A percentile compares a stretch with the other conserved stretches of the same genome.
Evolutionary conservation across 1,140 invertebrate species (phyloP).

Genomic region (Hydropsyche tenuis): DNA sequence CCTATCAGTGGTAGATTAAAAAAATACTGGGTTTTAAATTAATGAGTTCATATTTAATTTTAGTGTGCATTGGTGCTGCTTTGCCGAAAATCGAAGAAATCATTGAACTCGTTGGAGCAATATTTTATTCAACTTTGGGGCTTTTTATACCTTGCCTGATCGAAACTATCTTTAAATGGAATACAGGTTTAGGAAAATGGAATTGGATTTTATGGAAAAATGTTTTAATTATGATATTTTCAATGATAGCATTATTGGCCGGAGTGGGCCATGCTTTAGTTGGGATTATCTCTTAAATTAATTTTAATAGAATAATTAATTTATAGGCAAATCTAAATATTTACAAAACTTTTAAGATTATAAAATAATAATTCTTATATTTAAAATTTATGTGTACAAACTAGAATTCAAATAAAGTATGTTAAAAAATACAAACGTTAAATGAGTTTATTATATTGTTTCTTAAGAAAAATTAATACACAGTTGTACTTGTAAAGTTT

Average conservation of each 20-base stretch:
- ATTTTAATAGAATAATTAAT: too few relatives aligned
- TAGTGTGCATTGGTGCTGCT: slow-evolving; percentile 76
- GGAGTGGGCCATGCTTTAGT: slow-evolving; percentile 59
- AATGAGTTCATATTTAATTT: slow-evolving; percentile 52
- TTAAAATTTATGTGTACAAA: too few relatives aligned
- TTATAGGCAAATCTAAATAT: too few relatives aligned
- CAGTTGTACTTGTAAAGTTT: too few relatives aligned
- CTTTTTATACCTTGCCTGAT: slow-evolving; percentile 83
- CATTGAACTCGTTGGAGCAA: slow-evolving; percentile 87
- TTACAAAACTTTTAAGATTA: too few relatives aligned
- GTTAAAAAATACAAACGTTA: too few relatives aligned
- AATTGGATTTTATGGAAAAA: slow-evolving; percentile 77
- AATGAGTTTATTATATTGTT: too few relatives aligned
- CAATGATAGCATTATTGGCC: slow-evolving; percentile 68
- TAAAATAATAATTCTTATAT: too few relatives aligned
- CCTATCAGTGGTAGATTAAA: too few relatives aligned
- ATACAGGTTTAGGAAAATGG: slow-evolving; percentile 65
- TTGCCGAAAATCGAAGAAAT: slow-evolving; percentile 85
- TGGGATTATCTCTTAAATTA: not conserved
- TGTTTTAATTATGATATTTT: slow-evolving; percentile 65
- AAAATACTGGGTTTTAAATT: too few relatives aligned
- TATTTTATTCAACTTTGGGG: slow-evolving; percentile 85
- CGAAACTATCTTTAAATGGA: slow-evolving; percentile 74
- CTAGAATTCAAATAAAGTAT: too few relatives aligned
- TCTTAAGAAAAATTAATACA: too few relatives aligned